Percentiles rank a stretch among this genome's conserved stretches.
Evolutionary conservation across 2,888 invertebrate species (phyloP).

Genomic region (Agrochola litura): DNA sequence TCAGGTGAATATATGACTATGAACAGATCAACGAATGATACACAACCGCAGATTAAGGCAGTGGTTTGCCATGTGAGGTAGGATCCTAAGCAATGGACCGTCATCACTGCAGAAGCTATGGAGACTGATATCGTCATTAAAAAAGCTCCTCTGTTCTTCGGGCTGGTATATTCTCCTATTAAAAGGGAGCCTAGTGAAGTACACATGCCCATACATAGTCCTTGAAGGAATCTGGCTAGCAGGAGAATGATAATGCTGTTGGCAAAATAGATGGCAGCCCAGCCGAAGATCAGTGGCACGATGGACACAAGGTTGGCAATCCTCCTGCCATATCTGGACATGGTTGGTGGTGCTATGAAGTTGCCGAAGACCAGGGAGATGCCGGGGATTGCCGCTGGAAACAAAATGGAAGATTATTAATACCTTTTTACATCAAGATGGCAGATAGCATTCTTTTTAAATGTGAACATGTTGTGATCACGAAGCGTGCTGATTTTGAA

Average conservation of each 20-base stretch:
- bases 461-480: too few relatives aligned
- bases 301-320: constrained; percentile 83
- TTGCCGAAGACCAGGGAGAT: constrained; percentile 74
- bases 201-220: constrained; percentile 88
- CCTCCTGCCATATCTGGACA: constrained; percentile 88
- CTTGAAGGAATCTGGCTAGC: constrained; percentile 81
- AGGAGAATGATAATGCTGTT: constrained; percentile 76
- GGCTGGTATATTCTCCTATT: constrained; percentile 90
- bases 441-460: background rate
- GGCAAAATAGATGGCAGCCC: constrained; percentile 83
- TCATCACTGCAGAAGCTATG: constrained; percentile 90
- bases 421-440: background rate
- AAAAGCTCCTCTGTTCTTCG: constrained; percentile 90
- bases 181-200: constrained; percentile 86
- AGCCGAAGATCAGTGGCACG: constrained; percentile 85
- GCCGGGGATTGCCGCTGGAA: constrained; percentile 76
- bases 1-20: constrained; percentile 88
- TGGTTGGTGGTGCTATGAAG: constrained; percentile 75
- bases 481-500: background rate
- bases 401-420: constrained; percentile 10
- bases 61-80: constrained; percentile 89
- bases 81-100: constrained; percentile 91
- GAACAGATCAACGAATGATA: constrained; percentile 85
- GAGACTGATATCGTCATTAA: constrained; percentile 91
- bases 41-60: constrained; percentile 85